Evolutionary conservation across 2,888 invertebrate species (phyloP), one percentile per base, ranked within the genome.

Genomic region (Stramonita haemastoma): DNA sequence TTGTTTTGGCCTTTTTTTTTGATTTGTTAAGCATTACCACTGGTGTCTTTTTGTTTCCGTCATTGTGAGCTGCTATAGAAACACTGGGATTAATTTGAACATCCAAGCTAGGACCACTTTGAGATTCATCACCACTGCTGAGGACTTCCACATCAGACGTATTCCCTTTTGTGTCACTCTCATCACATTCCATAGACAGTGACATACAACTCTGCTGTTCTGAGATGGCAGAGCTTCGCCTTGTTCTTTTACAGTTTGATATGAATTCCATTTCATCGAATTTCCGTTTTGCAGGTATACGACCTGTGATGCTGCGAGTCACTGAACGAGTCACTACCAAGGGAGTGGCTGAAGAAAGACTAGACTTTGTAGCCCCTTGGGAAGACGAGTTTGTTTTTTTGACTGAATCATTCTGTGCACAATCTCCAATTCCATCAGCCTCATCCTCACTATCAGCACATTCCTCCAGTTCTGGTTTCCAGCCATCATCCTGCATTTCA

Each of bases 361-460:
- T 83, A 60, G 86, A 86, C 8, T 29, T 56, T n/a, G 32, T 22
- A 19, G 5, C 60, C 57, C 85, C 84, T 89, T 89, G 84, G 83
- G 29, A 36, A 83, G 81, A 83, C 81, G 36, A 73, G n/a, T 36
- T 73, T 29, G 36, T 15, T 19, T 70, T 46, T 66, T 73, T 85
- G 34, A 46, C 89, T 22, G 84, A 85, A n/a, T 73, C 77, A 36
- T 89, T 86, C 32, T 90, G 91, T 85, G 90, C 85, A 83, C 90
- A 91, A 1, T 89, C 81, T 77, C 91, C 91, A 86, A 91, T 90
- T 77, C 92, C 92, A 79, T 91, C 90, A 90, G 91, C 91, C 87
- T 91, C 90, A 88, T 92, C 92, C 34, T 89, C 88, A 56, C 87
- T 87, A 29, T 87, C 57, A n/a, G 29, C 22, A 36, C 56, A 87